Conservation (phyloP, 2,113 vertebrate species). For the Pelmatolapia mariae region DNA sequence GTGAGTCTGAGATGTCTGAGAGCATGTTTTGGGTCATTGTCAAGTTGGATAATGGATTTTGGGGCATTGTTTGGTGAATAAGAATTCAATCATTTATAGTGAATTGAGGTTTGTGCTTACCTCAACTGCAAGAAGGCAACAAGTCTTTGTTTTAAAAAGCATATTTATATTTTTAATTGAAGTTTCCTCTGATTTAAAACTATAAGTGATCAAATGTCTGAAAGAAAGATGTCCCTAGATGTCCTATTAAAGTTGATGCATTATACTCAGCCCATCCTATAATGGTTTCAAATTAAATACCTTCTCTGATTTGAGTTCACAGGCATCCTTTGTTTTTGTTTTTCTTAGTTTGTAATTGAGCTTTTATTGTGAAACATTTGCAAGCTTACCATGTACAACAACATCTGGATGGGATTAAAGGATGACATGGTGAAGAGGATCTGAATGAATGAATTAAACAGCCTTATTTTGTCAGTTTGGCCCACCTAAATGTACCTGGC, state of each 20-base stretch:
- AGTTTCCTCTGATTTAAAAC: not conserved
- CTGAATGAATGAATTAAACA: not conserved
- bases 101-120: not conserved
- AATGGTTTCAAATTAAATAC: not conserved
- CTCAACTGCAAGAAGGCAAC: not conserved
- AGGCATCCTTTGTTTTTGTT: not conserved
- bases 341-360: not conserved
- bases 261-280: not conserved
- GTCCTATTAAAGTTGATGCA: not conserved
- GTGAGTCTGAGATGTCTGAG: not conserved
- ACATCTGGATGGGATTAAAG: not conserved
- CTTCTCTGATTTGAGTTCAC: not conserved
- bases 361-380: not conserved
- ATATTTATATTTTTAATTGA: not conserved
- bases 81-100: not conserved
- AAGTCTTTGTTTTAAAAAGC: not conserved
- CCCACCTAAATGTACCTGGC: not conserved
- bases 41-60: not conserved
- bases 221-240: not conserved
- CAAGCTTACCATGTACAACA: not conserved
- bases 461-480: not conserved
- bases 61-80: not conserved
- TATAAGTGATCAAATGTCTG: not conserved
- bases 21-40: not conserved
- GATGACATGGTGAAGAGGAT: not conserved